phyloP scores from a whole-genome alignment of 2,888 invertebrate species.

The Lasioglossum leucozonium region DNA sequence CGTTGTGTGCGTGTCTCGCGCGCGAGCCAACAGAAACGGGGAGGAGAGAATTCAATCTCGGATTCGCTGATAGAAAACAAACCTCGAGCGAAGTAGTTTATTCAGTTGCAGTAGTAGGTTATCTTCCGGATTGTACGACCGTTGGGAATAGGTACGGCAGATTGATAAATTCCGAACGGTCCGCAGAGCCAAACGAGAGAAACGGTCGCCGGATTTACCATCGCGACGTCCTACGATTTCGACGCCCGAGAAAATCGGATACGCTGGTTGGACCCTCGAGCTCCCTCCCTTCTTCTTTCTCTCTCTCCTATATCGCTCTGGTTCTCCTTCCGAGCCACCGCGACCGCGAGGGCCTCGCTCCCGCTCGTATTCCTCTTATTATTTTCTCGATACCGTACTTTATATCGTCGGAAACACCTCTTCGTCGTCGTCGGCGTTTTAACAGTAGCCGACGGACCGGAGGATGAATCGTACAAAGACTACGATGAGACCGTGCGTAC shows the following conservation, averaged over 20 bases:
- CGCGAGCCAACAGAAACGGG: constrained; percentile 16
- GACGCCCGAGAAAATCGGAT: constrained; percentile 36
- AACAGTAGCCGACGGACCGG: constrained; percentile 49
- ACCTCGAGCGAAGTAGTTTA: constrained; percentile 51
- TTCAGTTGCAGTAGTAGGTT: constrained; percentile 54
- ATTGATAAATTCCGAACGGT: constrained; percentile 36
- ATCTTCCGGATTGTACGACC: constrained; percentile 47
- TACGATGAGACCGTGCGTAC: constrained; percentile 47
- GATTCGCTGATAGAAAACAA: constrained; percentile 52
- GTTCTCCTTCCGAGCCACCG: background rate
- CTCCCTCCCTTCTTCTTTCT: constrained; percentile 28
- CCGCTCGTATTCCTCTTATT: constrained; percentile 23
- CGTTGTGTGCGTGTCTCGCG: constrained; percentile 4
- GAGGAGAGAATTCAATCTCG: constrained; percentile 29
- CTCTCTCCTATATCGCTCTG: constrained; percentile 14
- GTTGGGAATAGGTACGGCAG: constrained; percentile 28
- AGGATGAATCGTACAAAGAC: constrained; percentile 61
- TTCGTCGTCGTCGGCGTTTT: constrained; percentile 46
- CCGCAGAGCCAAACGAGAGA: constrained; percentile 8
- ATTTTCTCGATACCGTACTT: constrained; percentile 34
- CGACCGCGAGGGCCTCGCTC: constrained; percentile 5
- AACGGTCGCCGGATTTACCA: constrained; percentile 40
- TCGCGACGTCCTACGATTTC: constrained; percentile 32
- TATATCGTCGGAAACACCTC: constrained; percentile 51
- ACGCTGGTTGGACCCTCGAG: constrained; percentile 34